Base-by-base conservation (phyloP, 2,113 vertebrate genomes). In the Erinaceus europaeus region DNA sequence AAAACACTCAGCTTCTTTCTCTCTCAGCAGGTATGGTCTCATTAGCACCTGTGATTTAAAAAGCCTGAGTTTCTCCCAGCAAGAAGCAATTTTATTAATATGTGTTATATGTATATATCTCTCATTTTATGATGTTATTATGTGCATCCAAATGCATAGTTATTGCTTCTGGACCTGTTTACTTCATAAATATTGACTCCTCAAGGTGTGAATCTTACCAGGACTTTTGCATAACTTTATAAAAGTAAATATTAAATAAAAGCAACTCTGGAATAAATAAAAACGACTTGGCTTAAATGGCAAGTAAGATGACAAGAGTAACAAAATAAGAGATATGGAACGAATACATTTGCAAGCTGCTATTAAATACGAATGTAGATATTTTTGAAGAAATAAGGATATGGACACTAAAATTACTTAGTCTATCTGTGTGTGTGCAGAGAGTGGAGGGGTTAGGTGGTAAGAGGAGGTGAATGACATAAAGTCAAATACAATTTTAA, bases 21-120 rank as follows among this genome's bases (percentile, higher is more conserved):
- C 53, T 92, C 61, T 88, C 88, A 67, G 48, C 89, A 82, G 64
- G 57, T 42, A 42, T 20, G 34, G 9, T 78, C 74, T 89, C 88
- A 91, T 91, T 85, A 94, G 78, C 38, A 67, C 82, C 82, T 80
- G 74, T 68, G 90, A 89, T 69, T 83, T 80, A 76, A 72, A 94
- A 88, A 89, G 69, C 17, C 42, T 46, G 6, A 4, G 21, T 79
- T 82, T 87, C 80, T 92, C 61, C 77, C 80, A 94, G 75, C 55
- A 29, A 12, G 53, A 88, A 79, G 52, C 14, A 4, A 38, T 61
- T 88, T 94, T 95, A 95, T 94, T 95, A 94, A 62, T 44, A 2
- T 61, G 27, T 53, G 17, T 64, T 81, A 18, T 57, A 57, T 74
- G 86, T 92, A 90, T 90, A 18, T 18, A 4, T 36, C 10, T 84